Conservation (phyloP, 2,888 invertebrate genomes). For the Himalopsyche anomala region DNA sequence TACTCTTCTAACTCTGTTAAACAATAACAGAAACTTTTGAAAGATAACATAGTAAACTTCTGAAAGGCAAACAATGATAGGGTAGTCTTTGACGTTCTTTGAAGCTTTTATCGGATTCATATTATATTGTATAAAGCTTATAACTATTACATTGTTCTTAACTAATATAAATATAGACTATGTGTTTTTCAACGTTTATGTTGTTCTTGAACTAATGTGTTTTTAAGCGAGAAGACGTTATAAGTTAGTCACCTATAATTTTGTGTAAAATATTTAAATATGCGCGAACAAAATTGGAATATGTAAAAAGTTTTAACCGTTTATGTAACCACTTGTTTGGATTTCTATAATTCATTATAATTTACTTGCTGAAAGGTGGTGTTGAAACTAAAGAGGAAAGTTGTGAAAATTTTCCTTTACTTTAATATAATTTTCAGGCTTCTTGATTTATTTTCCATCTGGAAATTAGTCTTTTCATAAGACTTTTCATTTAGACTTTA, state of each 20-base stretch:
- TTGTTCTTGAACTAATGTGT: too few species aligned
- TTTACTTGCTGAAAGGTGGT: background rate
- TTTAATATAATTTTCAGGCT: background rate
- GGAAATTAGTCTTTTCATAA: background rate
- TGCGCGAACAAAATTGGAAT: too few species aligned
- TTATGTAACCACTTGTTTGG: too few species aligned
- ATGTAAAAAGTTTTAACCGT: too few species aligned
- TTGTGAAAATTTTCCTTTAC: background rate
- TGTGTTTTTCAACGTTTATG: too few species aligned
- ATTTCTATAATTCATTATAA: too few species aligned
- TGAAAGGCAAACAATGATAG: slow-evolving; percentile 23
- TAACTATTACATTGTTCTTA: too few species aligned
- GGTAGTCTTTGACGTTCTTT: slow-evolving; percentile 12
- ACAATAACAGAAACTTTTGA: slow-evolving; percentile 37
- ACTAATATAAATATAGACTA: too few species aligned
- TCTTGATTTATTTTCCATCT: background rate
- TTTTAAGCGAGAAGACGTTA: too few species aligned
- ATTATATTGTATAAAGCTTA: too few species aligned
- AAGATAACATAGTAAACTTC: slow-evolving; percentile 39
- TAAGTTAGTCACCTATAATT: too few species aligned
- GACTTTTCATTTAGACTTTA: background rate
- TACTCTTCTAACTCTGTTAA: slow-evolving; percentile 28
- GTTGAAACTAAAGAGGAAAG: background rate
- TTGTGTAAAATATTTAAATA: too few species aligned
- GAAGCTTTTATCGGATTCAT: slow-evolving; percentile 10